Conservation (phyloP, 2,797 vertebrate species). For the Cuniculus paca region DNA sequence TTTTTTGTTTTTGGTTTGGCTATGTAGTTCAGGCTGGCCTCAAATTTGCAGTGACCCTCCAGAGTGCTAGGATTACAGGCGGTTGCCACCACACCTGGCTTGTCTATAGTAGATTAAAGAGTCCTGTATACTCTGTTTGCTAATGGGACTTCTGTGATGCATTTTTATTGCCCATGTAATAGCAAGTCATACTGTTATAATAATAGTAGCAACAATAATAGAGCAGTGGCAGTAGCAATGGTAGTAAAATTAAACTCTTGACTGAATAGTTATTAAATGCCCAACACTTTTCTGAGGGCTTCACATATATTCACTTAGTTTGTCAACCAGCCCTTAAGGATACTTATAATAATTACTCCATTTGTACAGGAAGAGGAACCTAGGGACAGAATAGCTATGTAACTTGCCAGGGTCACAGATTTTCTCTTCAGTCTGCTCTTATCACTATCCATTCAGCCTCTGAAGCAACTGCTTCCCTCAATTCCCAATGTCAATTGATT, state of each 20-base stretch:
- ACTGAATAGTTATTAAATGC: background rate
- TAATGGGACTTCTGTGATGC: background rate
- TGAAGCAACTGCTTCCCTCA: background rate
- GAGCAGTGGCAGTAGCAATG: background rate
- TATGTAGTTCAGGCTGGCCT: background rate
- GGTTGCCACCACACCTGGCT: background rate
- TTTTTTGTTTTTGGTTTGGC: background rate
- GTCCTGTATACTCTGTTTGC: background rate
- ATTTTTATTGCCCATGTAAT: background rate
- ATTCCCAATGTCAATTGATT: too few species aligned
- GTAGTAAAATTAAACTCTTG: slow-evolving; percentile 16
- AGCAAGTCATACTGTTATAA: background rate
- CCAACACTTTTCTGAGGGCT: background rate
- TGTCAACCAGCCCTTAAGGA: background rate
- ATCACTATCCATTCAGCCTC: background rate
- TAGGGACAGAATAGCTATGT: background rate
- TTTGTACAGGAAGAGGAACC: slow-evolving; percentile 43
- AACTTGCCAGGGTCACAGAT: background rate
- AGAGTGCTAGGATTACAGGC: background rate
- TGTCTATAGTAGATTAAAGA: background rate
- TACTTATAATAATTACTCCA: background rate
- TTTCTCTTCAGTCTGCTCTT: background rate
- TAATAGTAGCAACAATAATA: background rate
- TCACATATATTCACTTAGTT: background rate
- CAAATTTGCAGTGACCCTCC: background rate